Percentiles rank a stretch among this genome's conserved stretches.
Evolutionary conservation across 2,888 invertebrate species (phyloP).

Genomic region (Dioctria linearis): DNA sequence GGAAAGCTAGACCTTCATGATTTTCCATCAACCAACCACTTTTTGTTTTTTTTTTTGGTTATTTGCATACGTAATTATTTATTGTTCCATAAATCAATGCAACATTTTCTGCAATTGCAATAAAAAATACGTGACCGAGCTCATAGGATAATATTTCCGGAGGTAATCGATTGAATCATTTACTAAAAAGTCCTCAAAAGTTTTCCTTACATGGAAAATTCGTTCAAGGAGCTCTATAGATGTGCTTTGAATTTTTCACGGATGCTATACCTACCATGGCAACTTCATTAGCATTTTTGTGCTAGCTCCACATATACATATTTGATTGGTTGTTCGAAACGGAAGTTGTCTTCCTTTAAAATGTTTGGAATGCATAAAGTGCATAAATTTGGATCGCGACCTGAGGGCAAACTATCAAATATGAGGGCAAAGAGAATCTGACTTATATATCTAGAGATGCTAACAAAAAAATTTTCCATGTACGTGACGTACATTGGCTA

Average conservation of each 20-base stretch:
- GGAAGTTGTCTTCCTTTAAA: slow-evolving; percentile 20
- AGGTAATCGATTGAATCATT: slow-evolving; percentile 38
- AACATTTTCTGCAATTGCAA: neutral
- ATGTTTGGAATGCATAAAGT: slow-evolving; percentile 53
- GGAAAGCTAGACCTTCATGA: too few species aligned
- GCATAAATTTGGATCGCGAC: slow-evolving; percentile 55
- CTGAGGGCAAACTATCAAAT: slow-evolving; percentile 49
- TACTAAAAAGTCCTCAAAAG: slow-evolving; percentile 23
- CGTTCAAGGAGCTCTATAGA: slow-evolving; percentile 18
- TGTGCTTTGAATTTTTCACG: slow-evolving; percentile 28
- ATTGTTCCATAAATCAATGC: slow-evolving; percentile 35
- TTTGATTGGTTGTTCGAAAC: slow-evolving; percentile 43
- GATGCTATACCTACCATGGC: neutral
- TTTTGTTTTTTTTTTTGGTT: neutral
- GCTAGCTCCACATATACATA: slow-evolving; percentile 37
- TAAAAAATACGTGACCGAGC: slow-evolving; percentile 7
- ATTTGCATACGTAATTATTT: slow-evolving; percentile 48
- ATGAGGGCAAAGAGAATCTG: neutral
- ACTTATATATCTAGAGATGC: neutral
- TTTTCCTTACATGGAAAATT: slow-evolving; percentile 31
- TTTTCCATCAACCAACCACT: neutral
- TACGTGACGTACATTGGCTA: slow-evolving; percentile 44
- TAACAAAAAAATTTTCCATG: slow-evolving; percentile 29
- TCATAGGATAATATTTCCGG: slow-evolving; percentile 8
- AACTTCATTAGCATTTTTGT: slow-evolving; percentile 43